A percentile compares a stretch with the other conserved stretches of the same genome.
These are phyloP conservation scores for Potamilus streckersoni DNA, from an alignment of 1,140 invertebrate genomes.

Conservation along the genomic window DNA sequence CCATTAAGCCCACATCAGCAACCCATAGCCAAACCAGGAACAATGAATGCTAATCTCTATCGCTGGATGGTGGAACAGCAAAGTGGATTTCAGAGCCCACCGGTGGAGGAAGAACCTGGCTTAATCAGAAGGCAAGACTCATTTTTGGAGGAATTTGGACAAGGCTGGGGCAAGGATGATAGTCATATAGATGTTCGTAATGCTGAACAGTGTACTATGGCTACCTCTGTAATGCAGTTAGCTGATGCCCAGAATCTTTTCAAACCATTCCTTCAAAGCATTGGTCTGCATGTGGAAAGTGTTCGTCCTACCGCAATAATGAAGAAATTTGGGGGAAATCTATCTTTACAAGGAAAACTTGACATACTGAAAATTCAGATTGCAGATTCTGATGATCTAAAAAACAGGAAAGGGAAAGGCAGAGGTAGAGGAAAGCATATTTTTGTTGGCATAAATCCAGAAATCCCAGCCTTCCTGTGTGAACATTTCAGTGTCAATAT, in stretches of 20 bases:
- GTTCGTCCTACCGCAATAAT: slow-evolving; percentile 65
- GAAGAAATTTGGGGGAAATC: slow-evolving; percentile 88
- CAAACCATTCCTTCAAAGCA: slow-evolving; percentile 64
- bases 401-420: slow-evolving; percentile 36
- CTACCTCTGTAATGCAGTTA: slow-evolving; percentile 62
- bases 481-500: slow-evolving; percentile 90
- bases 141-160: slow-evolving; percentile 50
- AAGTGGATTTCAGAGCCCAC: slow-evolving; percentile 67
- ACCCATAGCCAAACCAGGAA: too few species aligned
- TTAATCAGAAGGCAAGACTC: slow-evolving; percentile 52
- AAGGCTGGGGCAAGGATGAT: slow-evolving; percentile 63
- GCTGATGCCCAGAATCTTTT: slow-evolving; percentile 65
- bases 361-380: slow-evolving; percentile 93
- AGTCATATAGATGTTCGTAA: slow-evolving; percentile 53
- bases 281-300: slow-evolving; percentile 64
- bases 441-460: slow-evolving; percentile 64
- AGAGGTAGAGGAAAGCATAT: slow-evolving; percentile 47
- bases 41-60: slow-evolving; percentile 83
- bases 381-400: slow-evolving; percentile 74
- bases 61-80: slow-evolving; percentile 94
- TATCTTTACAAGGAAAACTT: slow-evolving; percentile 87
- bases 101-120: slow-evolving; percentile 15
- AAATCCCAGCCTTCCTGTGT: slow-evolving; percentile 91
- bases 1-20: too few species aligned
- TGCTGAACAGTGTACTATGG: slow-evolving; percentile 50